Base-by-base conservation (phyloP, 1,140 invertebrate species). In the Drosophila setifemur region DNA sequence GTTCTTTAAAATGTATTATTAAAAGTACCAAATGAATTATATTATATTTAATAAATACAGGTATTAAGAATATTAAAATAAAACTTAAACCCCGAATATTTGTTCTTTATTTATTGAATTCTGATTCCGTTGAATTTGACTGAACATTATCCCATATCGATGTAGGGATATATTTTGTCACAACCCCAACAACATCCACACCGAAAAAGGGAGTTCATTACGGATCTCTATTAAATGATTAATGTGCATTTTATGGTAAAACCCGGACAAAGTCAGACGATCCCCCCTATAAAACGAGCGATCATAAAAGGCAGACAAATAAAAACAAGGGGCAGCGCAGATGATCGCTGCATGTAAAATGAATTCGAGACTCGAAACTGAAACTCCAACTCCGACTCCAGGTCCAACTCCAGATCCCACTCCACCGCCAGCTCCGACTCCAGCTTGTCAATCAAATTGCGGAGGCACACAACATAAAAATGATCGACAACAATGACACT, bases 401-500 rank as follows among this genome's bases (percentile, higher is more conserved):
- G n/a, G n/a, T 64, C 37, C 28, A 6, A 35, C 50, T 43, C 37
- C 25, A 35, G 28, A n/a, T n/a, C 29, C 43, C 69, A 25, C 40
- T 43, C 6, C 14, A 33, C 48, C 35, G 57, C 37, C 28, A 6
- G 29, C 50, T 43, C 37, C 25, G 40, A 33, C 29, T 57, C 58
- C 45, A 60, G 49, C 74, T 67, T 86, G 79, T 83, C 81, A 83
- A 83, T 83, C 79, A 83, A 79, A 67, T 63, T 54, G 40, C 35
- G 40, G 48, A 43, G 49, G 61, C 25, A 33, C 48, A 53, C 28
- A 71, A 63, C 78, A 83, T 83, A 85, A 83, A 83, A 83, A 83
- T 83, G 79, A 83, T 83, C 79, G 79, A 83, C 79, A 83, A 85
- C 79, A 83, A 83, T 85, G 79, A 83, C 79, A 83, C 79, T 85